Conservation (phyloP, 2,888 invertebrate species). For the Hedya salicella region DNA sequence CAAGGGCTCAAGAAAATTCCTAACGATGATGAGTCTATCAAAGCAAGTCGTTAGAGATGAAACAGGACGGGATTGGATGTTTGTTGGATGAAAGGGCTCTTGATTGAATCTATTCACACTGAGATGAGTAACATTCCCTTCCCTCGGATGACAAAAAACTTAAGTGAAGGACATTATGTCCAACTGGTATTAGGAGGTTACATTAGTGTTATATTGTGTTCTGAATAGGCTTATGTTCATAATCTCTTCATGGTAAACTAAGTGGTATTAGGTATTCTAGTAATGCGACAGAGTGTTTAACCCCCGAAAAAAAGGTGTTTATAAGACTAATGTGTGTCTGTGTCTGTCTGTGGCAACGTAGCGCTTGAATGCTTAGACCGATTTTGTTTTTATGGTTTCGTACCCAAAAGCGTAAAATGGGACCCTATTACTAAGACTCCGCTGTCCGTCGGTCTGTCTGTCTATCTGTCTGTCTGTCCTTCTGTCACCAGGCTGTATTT, state of each 20-base stretch:
- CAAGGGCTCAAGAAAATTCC: conserved; percentile 1
- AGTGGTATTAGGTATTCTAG: no score
- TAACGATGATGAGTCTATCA: conserved; percentile 20
- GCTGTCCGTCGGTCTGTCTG: no score
- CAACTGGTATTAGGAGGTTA: conserved; percentile 13
- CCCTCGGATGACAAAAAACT: conserved; percentile 36
- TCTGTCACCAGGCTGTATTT: no score
- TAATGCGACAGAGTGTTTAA: no score
- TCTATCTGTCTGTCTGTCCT: no score
- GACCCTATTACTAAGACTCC: no score
- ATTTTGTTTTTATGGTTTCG: no score
- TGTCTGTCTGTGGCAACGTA: no score
- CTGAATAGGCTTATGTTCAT: conserved; percentile 13
- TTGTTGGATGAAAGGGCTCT: conserved; percentile 37
- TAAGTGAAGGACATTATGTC: conserved; percentile 34
- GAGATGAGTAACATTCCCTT: conserved; percentile 40
- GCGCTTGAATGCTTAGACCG: no score
- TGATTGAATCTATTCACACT: conserved; percentile 47
- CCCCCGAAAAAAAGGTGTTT: no score
- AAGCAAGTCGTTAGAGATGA: conserved; percentile 32
- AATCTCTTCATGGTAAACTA: conserved; percentile 1
- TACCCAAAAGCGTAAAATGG: no score
- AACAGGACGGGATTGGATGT: conserved; percentile 33
- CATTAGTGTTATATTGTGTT: conserved; percentile 22
- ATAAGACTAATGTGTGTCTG: no score